Base-by-base conservation (phyloP, 2,888 invertebrate genomes). In the Hypomecis punctinalis region DNA sequence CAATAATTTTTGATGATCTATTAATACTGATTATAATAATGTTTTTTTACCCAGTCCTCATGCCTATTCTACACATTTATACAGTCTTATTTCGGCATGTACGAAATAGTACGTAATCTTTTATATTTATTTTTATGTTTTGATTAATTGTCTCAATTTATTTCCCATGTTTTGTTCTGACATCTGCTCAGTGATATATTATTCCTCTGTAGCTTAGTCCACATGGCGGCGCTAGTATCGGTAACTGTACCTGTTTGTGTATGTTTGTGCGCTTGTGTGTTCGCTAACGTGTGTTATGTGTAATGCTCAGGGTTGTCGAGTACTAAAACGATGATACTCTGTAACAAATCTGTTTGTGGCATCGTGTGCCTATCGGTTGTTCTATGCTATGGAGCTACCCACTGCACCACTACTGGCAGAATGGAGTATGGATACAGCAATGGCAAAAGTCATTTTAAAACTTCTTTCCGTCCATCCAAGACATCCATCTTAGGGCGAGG, bases 241-340 rank as follows among this genome's bases (percentile, higher is more conserved):
- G 63, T 46, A 48, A 46, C 63, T 52, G 57, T 61, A 61, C 36
- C 60, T 53, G 68, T 70, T 70, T 64, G 68, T 70, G 67, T 61
- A 62, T 72, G 66, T 68, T 67, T 62, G 68, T 69, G 66, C 61
- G 68, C 62, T 67, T 76, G 73, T 77, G 71, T 77, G 70, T 66
- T 72, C 66, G 66, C 69, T 71, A 66, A 65, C 56, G 64, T 69
- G 71, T 77, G 70, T 66, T 64, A 64, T 46, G 62, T 73, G 68
- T 74, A 64, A 23, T 37, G 48, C 13, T 53, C 13, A 10, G 47
- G 11, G 45, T 45, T 54, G 42, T 45, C 33, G 6, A 7, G 11
- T 35, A 58, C 10, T 23, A 37, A 52, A 35, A 46, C 11, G 43
- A 6, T 9, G 35, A 35, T 35, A 35, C 48, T 48, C 36, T 48